These are phyloP conservation scores for Clinocottus analis DNA, from an alignment of 2,113 vertebrate species.

Conservation along the genomic window DNA sequence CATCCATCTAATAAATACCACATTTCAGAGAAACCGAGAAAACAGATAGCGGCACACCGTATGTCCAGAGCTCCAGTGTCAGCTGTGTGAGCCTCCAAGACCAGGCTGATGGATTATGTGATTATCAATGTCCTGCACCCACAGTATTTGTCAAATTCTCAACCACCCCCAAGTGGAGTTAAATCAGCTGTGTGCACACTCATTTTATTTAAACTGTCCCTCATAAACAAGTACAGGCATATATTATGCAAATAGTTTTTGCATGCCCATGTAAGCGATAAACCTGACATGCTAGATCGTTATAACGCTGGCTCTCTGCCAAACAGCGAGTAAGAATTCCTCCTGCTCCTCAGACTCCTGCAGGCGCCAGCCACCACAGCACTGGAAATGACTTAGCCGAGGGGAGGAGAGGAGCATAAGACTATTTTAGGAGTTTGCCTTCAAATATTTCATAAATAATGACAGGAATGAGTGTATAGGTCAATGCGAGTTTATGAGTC, in stretches of 20 bases:
- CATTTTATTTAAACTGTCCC: slow-evolving; percentile 5
- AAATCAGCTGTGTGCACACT: slow-evolving; percentile 24
- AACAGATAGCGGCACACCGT: background rate
- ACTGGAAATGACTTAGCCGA: slow-evolving; percentile 66
- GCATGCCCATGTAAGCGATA: slow-evolving; percentile 49
- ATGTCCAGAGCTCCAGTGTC: slow-evolving; percentile 15
- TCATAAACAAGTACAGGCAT: slow-evolving; percentile 42
- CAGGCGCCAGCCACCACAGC: slow-evolving; percentile 72
- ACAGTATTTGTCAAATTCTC: slow-evolving; percentile 26
- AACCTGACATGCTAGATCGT: slow-evolving; percentile 51
- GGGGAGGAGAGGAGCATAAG: slow-evolving; percentile 55
- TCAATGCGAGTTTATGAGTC: slow-evolving; percentile 66
- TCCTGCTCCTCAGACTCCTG: slow-evolving; percentile 72
- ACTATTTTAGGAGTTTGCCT: slow-evolving; percentile 78
- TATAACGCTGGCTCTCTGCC: slow-evolving; percentile 59
- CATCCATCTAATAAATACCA: background rate
- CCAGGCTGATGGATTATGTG: slow-evolving; percentile 43
- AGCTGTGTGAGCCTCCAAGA: slow-evolving; percentile 20
- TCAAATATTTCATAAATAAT: slow-evolving; percentile 80
- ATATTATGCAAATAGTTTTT: slow-evolving; percentile 51
- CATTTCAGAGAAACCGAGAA: background rate
- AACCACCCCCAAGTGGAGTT: background rate
- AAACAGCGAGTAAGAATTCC: slow-evolving; percentile 70
- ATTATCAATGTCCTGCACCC: slow-evolving; percentile 35
- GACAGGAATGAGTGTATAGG: slow-evolving; percentile 71